Evolutionary conservation across 1,140 invertebrate genomes (phyloP).

Genomic region (Halictus rubicundus): DNA sequence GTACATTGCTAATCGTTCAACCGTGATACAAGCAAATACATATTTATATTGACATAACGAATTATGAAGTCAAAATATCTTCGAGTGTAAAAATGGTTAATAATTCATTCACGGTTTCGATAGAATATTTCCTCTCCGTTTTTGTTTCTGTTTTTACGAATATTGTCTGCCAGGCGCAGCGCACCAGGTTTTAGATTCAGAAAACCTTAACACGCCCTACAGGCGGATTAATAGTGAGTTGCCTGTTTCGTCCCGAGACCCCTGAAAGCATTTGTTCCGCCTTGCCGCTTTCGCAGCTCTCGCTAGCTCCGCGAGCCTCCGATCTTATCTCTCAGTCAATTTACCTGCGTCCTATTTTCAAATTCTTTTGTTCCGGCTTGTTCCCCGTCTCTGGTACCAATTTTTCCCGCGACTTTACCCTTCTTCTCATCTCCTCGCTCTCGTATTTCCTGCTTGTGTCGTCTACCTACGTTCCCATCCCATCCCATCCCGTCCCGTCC

Average conservation of each 20-base stretch:
- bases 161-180: no score
- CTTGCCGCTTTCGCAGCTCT: background rate
- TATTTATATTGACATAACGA: no score
- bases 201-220: background rate
- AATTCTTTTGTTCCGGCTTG: conserved; percentile 25
- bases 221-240: background rate
- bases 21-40: no score
- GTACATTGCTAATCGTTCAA: no score
- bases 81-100: no score
- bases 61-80: no score
- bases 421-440: background rate
- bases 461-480: background rate
- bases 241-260: background rate
- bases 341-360: conserved; percentile 22
- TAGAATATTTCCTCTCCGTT: no score
- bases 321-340: conserved; percentile 36
- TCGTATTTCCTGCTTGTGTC: conserved; percentile 7
- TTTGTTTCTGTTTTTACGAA: no score
- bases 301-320: background rate
- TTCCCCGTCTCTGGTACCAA: background rate
- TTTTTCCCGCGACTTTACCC: conserved; percentile 2
- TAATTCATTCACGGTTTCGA: no score
- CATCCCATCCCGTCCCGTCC: no score
- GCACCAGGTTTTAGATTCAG: no score
- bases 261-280: background rate